Evolutionary conservation across 2,113 vertebrate species (phyloP).

Genomic region (Ammospiza nelsoni): DNA sequence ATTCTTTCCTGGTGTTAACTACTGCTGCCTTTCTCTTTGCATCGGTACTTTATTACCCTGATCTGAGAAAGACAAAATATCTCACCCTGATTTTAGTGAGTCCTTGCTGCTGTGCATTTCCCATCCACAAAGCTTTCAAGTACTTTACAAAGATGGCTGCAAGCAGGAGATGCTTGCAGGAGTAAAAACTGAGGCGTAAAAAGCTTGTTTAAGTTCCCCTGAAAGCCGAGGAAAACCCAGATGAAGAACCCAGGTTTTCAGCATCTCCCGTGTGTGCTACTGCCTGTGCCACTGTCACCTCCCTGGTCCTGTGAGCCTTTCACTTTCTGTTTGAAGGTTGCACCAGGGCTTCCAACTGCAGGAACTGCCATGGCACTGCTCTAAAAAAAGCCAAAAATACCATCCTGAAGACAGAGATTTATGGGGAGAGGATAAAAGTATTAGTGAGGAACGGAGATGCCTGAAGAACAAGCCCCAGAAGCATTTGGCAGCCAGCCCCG

Average conservation of each 20-base stretch:
- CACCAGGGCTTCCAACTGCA: not conserved
- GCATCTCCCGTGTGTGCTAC: rapidly evolving
- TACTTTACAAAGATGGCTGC: not conserved
- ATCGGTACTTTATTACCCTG: not conserved
- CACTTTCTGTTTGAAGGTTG: conserved; percentile 48
- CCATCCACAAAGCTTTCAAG: not conserved
- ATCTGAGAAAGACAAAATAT: not conserved
- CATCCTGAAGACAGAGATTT: conserved; percentile 16
- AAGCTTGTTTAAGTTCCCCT: not conserved
- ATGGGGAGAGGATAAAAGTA: conserved; percentile 46
- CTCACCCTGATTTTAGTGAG: not conserved
- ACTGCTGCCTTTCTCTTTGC: not conserved
- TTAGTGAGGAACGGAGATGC: conserved; percentile 11
- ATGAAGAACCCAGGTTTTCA: not conserved
- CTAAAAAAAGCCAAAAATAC: conserved; percentile 33
- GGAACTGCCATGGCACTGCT: not conserved
- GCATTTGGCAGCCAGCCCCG: conserved; percentile 23
- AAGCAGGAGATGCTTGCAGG: not conserved
- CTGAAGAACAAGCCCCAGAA: not conserved
- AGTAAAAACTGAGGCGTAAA: not conserved
- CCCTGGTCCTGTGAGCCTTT: not conserved
- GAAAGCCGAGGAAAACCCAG: not conserved
- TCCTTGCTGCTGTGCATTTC: not conserved
- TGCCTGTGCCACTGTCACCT: not conserved
- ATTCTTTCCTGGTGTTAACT: not conserved